Conservation (phyloP, 2,113 vertebrate genomes). For the Brienomyrus longianalis region DNA sequence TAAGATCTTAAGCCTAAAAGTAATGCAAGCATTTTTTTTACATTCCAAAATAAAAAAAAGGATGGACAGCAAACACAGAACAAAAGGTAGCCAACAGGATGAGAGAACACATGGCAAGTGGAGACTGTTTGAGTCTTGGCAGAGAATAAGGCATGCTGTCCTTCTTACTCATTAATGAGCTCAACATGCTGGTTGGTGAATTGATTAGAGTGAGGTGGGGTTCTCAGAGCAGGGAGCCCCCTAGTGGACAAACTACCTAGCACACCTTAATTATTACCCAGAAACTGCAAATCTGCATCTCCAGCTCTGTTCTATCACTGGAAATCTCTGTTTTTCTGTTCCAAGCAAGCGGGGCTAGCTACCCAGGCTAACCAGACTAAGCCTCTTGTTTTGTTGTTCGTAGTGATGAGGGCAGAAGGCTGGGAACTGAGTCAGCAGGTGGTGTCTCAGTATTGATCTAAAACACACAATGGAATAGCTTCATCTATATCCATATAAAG, state of each 20-base stretch:
- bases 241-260: slow-evolving; percentile 73
- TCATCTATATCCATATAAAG: neutral
- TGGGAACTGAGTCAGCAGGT: neutral
- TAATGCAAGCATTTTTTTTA: neutral
- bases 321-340: slow-evolving; percentile 47
- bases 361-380: neutral
- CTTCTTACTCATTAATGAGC: slow-evolving; percentile 80
- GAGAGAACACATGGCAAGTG: neutral
- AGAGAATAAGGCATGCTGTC: slow-evolving; percentile 60
- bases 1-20: neutral
- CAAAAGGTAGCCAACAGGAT: neutral
- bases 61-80: neutral
- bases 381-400: neutral
- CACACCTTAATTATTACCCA: slow-evolving; percentile 89
- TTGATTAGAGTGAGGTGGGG: slow-evolving; percentile 89
- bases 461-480: neutral
- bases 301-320: slow-evolving; percentile 60
- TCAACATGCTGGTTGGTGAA: slow-evolving; percentile 63
- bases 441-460: neutral
- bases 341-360: neutral
- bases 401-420: neutral
- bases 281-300: slow-evolving; percentile 77
- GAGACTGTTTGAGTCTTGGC: slow-evolving; percentile 33
- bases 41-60: neutral
- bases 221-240: slow-evolving; percentile 65